Evolutionary conservation across 2,888 invertebrate genomes (phyloP).

Genomic region (Phrixothrix hirtus): DNA sequence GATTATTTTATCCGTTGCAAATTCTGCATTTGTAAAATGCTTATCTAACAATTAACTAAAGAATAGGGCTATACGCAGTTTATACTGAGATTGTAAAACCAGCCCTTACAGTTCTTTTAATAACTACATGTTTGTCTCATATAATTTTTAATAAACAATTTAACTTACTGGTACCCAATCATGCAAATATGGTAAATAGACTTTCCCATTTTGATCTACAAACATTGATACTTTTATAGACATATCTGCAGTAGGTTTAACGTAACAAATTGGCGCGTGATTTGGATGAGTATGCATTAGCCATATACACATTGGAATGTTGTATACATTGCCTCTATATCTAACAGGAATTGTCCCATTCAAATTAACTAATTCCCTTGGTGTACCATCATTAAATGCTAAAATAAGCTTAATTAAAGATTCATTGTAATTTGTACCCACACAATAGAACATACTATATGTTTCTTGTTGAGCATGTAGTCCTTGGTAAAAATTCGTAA

Average conservation of each 20-base stretch:
- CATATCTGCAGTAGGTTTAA: slow-evolving; percentile 94
- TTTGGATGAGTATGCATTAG: slow-evolving; percentile 96
- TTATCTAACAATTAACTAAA: no score
- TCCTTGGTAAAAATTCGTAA: slow-evolving; percentile 67
- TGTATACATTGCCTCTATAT: slow-evolving; percentile 86
- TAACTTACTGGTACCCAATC: slow-evolving; percentile 81
- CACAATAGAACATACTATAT: slow-evolving; percentile 64
- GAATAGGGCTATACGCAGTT: no score
- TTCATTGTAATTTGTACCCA: slow-evolving; percentile 16
- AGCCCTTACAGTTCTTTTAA: no score
- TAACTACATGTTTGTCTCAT: no score
- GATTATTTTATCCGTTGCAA: no score
- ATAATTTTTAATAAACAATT: neutral
- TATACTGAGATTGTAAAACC: no score
- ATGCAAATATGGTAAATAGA: slow-evolving; percentile 94
- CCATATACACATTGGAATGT: slow-evolving; percentile 97
- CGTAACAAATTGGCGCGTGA: slow-evolving; percentile 93
- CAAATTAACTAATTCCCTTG: slow-evolving; percentile 80
- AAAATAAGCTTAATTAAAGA: slow-evolving; percentile 33
- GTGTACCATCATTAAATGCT: slow-evolving; percentile 88
- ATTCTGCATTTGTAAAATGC: no score
- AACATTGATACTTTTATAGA: slow-evolving; percentile 91
- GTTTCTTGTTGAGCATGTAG: slow-evolving; percentile 67
- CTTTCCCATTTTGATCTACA: slow-evolving; percentile 93
- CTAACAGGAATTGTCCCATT: slow-evolving; percentile 91